Evolutionary conservation across 2,113 vertebrate genomes (phyloP).

Genomic region (Eretmochelys imbricata): DNA sequence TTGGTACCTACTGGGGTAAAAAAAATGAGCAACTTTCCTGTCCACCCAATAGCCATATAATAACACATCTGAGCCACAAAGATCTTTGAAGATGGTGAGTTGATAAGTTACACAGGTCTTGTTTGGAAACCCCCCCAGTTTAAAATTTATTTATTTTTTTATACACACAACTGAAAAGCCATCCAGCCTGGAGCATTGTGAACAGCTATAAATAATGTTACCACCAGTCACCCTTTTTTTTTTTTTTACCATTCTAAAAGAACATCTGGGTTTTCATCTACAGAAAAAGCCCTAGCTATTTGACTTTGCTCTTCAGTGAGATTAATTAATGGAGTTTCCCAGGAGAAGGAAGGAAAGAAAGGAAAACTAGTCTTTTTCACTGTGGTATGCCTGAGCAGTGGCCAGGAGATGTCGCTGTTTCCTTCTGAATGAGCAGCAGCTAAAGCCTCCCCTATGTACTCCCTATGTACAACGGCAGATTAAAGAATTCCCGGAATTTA

Average conservation of each 20-base stretch:
- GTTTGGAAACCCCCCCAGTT: background rate
- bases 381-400: background rate
- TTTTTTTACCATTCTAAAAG: background rate
- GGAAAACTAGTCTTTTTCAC: background rate
- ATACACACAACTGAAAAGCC: background rate
- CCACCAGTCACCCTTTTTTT: background rate
- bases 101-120: background rate
- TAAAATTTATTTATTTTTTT: background rate
- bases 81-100: background rate
- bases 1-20: background rate
- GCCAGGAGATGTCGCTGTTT: conserved; percentile 54
- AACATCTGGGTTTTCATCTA: background rate
- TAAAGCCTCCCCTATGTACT: background rate
- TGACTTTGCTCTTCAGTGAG: background rate
- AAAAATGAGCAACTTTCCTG: background rate
- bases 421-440: background rate
- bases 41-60: background rate
- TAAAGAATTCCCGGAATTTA: background rate
- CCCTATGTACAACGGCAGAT: background rate
- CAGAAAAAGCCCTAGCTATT: no score
- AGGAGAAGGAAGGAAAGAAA: background rate
- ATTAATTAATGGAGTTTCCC: background rate
- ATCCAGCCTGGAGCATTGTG: background rate
- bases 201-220: background rate
- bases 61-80: background rate